These are phyloP conservation scores for Cottoperca gobio DNA, from an alignment of 2,797 vertebrate genomes.

Conservation along the genomic window DNA sequence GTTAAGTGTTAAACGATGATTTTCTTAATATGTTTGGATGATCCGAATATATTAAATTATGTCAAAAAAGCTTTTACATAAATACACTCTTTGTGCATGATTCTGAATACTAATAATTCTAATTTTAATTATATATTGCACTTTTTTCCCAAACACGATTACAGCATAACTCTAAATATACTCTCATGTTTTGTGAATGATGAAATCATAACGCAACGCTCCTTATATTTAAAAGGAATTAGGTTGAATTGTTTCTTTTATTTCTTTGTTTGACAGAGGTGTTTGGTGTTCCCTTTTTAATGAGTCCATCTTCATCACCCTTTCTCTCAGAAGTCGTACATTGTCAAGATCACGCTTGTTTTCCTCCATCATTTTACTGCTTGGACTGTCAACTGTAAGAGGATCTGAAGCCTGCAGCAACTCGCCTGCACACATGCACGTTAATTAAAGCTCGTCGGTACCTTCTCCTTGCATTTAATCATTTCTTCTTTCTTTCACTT, in stretches of 20 bases:
- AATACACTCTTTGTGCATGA: background rate
- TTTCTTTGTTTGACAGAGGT: background rate
- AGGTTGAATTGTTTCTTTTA: background rate
- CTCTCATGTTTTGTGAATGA: too few relatives aligned
- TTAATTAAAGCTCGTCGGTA: slow-evolving; percentile 19
- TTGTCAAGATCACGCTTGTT: background rate
- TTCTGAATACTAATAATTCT: too few relatives aligned
- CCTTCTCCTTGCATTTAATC: slow-evolving; percentile 10
- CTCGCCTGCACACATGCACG: slow-evolving; percentile 1
- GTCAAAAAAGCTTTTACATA: background rate
- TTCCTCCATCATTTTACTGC: background rate
- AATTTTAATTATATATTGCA: too few relatives aligned
- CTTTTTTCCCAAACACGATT: background rate
- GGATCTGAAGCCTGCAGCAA: background rate
- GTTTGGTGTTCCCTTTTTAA: background rate
- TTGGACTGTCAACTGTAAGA: background rate
- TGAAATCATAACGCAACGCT: background rate
- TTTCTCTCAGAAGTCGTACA: background rate
- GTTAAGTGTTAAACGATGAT: background rate
- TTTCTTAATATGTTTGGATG: background rate
- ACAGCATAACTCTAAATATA: background rate
- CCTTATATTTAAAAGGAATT: background rate
- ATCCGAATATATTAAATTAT: background rate
- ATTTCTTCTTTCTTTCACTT: background rate
- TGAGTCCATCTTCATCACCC: background rate